Evolutionary conservation across 2,797 vertebrate genomes (phyloP).

Genomic region (Anisognathus igniventris): DNA sequence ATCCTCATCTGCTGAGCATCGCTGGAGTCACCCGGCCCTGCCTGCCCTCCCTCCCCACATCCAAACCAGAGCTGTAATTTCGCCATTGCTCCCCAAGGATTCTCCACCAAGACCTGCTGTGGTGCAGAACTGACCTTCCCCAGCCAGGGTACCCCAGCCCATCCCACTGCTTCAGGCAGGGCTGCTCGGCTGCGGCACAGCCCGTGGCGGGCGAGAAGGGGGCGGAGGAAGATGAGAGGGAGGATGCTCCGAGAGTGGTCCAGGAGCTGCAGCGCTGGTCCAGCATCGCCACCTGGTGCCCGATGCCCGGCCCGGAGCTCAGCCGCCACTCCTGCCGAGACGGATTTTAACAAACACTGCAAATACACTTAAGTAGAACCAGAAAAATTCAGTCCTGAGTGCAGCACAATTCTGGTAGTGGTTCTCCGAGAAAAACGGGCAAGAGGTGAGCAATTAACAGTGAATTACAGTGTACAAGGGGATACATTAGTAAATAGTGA

Average conservation of each 20-base stretch:
- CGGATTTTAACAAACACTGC: background rate
- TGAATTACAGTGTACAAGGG: background rate
- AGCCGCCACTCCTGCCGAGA: too few species aligned
- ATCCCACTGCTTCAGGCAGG: background rate
- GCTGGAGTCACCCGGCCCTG: background rate
- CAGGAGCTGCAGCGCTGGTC: background rate
- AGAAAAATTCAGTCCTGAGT: background rate
- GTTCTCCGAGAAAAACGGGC: background rate
- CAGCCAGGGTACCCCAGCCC: background rate
- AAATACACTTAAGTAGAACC: background rate
- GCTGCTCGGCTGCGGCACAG: background rate
- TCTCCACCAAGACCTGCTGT: background rate
- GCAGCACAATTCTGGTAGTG: background rate
- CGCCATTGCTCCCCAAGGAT: accelerated
- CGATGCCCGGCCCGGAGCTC: background rate
- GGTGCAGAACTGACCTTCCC: background rate
- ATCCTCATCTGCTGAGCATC: background rate
- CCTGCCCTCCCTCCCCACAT: background rate
- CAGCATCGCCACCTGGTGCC: slow-evolving; percentile 44
- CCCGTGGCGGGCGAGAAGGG: too few species aligned
- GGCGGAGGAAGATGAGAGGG: background rate
- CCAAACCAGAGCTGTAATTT: background rate
- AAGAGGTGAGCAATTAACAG: background rate
- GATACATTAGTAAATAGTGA: background rate
- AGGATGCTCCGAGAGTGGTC: background rate